These are phyloP conservation scores for Alethe castanea DNA, from an alignment of 2,113 vertebrate species.

Conservation along the genomic window DNA sequence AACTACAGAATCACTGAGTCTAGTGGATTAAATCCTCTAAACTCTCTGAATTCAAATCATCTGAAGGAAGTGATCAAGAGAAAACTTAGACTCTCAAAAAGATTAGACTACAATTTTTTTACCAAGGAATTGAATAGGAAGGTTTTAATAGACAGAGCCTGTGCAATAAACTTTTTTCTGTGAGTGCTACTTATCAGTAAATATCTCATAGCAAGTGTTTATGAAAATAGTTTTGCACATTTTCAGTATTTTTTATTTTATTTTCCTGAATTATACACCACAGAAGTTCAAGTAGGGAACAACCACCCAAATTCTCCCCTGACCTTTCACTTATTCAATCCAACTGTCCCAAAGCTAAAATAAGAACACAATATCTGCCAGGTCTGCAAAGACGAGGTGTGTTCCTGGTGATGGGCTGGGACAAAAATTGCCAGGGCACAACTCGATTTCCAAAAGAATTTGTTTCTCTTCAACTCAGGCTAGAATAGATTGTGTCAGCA, in stretches of 20 bases:
- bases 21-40: neutral
- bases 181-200: neutral
- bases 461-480: neutral
- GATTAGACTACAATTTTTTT: neutral
- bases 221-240: neutral
- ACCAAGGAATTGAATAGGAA: neutral
- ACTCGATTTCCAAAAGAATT: neutral
- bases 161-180: neutral
- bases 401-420: neutral
- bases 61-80: neutral
- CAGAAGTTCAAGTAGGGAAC: neutral
- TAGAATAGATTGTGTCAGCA: neutral
- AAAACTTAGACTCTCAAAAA: neutral
- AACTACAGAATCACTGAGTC: neutral
- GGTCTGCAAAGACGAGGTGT: neutral
- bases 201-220: neutral
- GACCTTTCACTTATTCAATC: neutral
- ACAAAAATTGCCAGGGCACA: neutral
- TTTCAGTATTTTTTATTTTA: neutral
- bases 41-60: neutral
- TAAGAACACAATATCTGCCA: neutral
- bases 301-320: neutral
- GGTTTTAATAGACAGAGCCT: neutral
- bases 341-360: neutral
- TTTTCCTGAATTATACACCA: neutral